These are phyloP conservation scores for Tachina lurida DNA, from an alignment of 2,888 invertebrate genomes.

Conservation along the genomic window DNA sequence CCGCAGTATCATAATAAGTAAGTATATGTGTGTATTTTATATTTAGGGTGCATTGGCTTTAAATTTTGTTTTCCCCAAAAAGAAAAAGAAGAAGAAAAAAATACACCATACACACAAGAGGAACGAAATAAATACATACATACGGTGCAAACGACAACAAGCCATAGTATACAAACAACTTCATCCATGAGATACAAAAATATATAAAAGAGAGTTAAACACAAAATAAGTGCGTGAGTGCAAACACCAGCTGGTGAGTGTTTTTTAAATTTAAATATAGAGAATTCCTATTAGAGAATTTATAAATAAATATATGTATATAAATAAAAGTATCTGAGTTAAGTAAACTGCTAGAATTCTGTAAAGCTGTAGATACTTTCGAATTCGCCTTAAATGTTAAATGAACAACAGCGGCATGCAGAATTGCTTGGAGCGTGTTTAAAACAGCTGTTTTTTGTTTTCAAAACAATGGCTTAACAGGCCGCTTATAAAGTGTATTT, in stretches of 20 bases:
- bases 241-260: background rate
- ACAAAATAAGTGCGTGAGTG: conserved; percentile 30
- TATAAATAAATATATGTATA: background rate
- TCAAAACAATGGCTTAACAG: conserved; percentile 47
- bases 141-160: background rate
- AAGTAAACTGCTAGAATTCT: conserved; percentile 58
- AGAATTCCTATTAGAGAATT: conserved; percentile 17
- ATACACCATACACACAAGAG: background rate
- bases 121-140: background rate
- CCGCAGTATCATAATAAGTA: conserved; percentile 1
- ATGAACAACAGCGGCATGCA: conserved; percentile 4
- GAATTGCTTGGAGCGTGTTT: background rate
- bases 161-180: conserved; percentile 57
- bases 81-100: background rate
- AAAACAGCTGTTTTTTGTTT: conserved; percentile 64
- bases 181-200: conserved; percentile 30
- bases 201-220: conserved; percentile 29
- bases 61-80: conserved; percentile 26
- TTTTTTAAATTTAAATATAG: background rate
- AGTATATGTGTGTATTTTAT: background rate
- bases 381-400: conserved; percentile 39
- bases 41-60: conserved; percentile 64
- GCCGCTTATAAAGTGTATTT: background rate
- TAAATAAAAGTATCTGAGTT: conserved; percentile 34
- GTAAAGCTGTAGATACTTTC: conserved; percentile 51